Percentiles rank a stretch among this genome's conserved stretches.
Conservation (phyloP, 2,113 vertebrate species). For the Aptenodytes patagonicus region DNA sequence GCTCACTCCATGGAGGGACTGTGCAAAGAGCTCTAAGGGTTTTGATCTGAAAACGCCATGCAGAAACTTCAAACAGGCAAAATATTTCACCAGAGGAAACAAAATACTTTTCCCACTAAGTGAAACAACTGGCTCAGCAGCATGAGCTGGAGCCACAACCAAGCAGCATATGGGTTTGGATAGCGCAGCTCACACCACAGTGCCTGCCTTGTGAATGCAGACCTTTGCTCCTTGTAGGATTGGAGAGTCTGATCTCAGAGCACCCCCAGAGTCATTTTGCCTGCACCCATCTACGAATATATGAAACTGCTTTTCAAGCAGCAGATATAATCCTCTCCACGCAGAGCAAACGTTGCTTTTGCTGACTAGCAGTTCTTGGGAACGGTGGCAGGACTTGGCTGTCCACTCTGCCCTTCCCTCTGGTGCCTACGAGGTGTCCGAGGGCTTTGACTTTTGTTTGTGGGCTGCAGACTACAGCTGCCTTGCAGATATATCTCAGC, state of each 20-base stretch:
- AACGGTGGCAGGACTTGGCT: neutral
- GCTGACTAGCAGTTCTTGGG: neutral
- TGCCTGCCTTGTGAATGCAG: neutral
- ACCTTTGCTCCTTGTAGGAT: neutral
- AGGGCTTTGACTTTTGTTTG: neutral
- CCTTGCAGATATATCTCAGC: neutral
- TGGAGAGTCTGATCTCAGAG: neutral
- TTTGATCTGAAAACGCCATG: neutral
- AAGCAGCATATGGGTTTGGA: neutral
- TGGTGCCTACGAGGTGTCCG: neutral
- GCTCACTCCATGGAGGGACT: neutral
- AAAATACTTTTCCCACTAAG: conserved; percentile 4
- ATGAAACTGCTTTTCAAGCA: neutral
- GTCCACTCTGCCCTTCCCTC: neutral
- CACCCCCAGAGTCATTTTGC: neutral
- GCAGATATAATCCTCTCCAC: neutral
- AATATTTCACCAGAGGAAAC: neutral
- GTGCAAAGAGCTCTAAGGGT: neutral
- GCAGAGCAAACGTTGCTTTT: neutral
- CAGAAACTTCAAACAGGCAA: neutral
- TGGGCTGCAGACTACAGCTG: neutral
- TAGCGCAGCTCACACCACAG: neutral
- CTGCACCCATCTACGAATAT: fast-evolving
- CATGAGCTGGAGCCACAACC: neutral
- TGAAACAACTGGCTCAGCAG: neutral